Percentiles rank a stretch among this genome's conserved stretches.
Conservation (phyloP, 1,140 invertebrate genomes). For the Pseudobourletiella spinata region DNA sequence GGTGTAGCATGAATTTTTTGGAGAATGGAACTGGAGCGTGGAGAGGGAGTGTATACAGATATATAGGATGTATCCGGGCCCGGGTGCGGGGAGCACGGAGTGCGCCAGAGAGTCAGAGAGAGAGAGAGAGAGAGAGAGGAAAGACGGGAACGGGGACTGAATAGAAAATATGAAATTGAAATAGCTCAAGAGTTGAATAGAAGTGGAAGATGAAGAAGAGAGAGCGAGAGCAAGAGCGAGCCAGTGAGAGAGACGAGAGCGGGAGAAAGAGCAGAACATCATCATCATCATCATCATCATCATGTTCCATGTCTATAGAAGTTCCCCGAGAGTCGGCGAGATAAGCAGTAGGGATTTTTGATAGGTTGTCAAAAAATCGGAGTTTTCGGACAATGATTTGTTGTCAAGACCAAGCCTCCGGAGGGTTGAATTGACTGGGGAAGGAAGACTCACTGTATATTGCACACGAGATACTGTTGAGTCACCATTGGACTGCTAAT, state of each 20-base stretch:
- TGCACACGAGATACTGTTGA: constrained; percentile 3
- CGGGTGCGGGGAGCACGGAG: no score
- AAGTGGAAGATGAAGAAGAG: constrained; percentile 11
- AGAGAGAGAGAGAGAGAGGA: no score
- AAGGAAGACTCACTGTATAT: constrained; percentile 1
- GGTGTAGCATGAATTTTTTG: no score
- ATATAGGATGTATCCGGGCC: no score
- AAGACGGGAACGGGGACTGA: no score
- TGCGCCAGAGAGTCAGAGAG: no score
- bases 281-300: not conserved
- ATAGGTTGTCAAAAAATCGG: constrained; percentile 29
- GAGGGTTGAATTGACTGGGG: constrained; percentile 12
- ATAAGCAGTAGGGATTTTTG: constrained; percentile 26
- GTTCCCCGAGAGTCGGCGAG: not conserved
- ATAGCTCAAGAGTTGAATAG: not conserved
- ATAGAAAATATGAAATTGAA: not conserved
- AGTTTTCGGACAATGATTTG: constrained; percentile 28
- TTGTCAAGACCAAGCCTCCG: constrained; percentile 19
- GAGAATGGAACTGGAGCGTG: no score
- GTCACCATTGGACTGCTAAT: not conserved
- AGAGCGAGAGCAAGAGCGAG: constrained; percentile 2
- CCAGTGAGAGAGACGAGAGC: not conserved
- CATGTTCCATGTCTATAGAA: not conserved
- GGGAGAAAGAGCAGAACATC: not conserved
- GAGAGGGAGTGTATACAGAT: no score